Base-by-base conservation (phyloP, 1,140 invertebrate genomes). In the Cheumatopsyche charites region DNA sequence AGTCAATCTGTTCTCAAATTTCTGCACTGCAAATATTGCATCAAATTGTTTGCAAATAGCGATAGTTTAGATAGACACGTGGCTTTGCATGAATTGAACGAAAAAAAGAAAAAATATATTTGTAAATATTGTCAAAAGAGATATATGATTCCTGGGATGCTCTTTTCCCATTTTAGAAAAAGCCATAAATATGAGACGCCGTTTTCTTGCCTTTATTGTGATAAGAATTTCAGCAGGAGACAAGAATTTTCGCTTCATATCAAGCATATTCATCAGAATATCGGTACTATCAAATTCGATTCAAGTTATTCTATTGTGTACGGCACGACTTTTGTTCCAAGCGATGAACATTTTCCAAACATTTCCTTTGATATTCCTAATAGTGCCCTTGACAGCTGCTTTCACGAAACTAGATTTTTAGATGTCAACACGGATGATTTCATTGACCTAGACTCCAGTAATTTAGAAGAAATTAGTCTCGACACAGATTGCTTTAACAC, bases 51-150 rank as follows among this genome's bases (percentile, higher is more conserved):
- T 47, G 58, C 17, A 15, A 62, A 70, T 19, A 21, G 3, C 1
- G 15, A 43, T 1, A 43, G 19, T 43, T 49, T 62, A 13, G 21
- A 41, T 13, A 61, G 41, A 21, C 68, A 70, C 21, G 15, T 62
- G 0, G 29, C 23, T 9, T 1, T 17, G 4, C 68, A 62, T 26
- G 41, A 41, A 4, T 9, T n/a, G 5, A 70, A 62, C 13, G 43
- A 62, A 70, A 70, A 45, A 6, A 58, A 55, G 17, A 61, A 62
- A 42, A 70, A 62, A 43, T 70, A 70, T 41, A 29, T 23, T 61
- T 70, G 68, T 23, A 70, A 70, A 45, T 70, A 70, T 70, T 70
- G 68, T 21, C 26, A 61, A 12, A 62, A 45, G 17, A 45, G 68
- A 17, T 70, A 42, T 25, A 23, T 43, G 15, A 1, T 58, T 1